A percentile compares a stretch with the other conserved stretches of the same genome.
These are phyloP conservation scores for Hydropotes inermis DNA, from an alignment of 2,113 vertebrate genomes.

Conservation along the genomic window DNA sequence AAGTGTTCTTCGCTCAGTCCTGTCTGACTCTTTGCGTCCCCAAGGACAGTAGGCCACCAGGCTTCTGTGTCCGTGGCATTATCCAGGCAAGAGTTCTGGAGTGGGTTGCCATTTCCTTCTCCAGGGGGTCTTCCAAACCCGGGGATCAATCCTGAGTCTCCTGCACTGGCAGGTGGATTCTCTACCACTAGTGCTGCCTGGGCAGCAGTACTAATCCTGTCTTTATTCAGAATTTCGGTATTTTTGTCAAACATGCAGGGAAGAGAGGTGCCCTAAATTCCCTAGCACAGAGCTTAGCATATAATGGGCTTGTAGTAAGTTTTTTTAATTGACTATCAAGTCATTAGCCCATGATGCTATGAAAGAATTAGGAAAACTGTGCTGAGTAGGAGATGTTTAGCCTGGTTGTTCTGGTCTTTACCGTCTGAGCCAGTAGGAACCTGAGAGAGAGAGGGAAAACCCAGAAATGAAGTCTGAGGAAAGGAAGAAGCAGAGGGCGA, in stretches of 20 bases:
- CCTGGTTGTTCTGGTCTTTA: background rate
- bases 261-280: background rate
- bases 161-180: background rate
- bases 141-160: background rate
- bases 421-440: background rate
- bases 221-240: slow-evolving; percentile 4
- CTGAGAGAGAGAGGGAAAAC: background rate
- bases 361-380: background rate
- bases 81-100: background rate
- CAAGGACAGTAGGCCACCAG: background rate
- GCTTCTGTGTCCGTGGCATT: background rate
- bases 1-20: background rate
- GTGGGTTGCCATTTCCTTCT: background rate
- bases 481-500: background rate
- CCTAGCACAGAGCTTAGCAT: background rate
- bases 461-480: background rate
- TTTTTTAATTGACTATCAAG: background rate
- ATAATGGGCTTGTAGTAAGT: background rate
- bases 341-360: background rate
- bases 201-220: background rate
- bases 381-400: background rate
- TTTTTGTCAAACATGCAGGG: background rate
- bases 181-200: background rate
- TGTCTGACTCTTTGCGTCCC: background rate
- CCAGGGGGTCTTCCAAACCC: background rate